These are phyloP conservation scores for Amphibalanus amphitrite DNA, from an alignment of 1,140 invertebrate genomes.

Conservation along the genomic window DNA sequence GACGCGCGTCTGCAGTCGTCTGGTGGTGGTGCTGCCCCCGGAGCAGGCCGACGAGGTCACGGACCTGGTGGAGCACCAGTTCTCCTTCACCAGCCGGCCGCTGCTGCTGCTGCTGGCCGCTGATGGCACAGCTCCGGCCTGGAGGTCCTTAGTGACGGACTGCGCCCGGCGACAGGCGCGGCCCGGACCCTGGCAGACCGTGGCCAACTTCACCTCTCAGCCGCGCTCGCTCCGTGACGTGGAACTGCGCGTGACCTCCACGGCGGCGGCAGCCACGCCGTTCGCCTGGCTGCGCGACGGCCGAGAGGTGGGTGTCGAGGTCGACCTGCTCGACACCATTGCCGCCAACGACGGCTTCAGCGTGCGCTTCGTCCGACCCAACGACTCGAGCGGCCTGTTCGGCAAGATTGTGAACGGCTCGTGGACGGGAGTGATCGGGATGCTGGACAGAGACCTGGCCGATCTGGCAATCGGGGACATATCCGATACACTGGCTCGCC, in stretches of 20 bases:
- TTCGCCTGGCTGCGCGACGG: background rate
- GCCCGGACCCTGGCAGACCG: background rate
- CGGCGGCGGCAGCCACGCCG: background rate
- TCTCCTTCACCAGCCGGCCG: background rate
- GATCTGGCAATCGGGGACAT: background rate
- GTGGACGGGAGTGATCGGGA: background rate
- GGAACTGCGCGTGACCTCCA: background rate
- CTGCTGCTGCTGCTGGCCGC: background rate
- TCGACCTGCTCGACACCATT: background rate
- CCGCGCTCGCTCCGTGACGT: background rate
- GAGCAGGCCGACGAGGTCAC: background rate
- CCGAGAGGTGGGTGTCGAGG: background rate
- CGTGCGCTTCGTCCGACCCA: background rate
- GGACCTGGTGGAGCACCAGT: background rate
- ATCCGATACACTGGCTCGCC: background rate
- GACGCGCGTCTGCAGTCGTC: background rate
- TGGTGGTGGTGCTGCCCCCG: background rate
- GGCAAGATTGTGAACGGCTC: background rate
- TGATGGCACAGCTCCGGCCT: background rate
- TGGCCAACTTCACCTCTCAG: background rate
- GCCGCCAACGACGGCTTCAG: background rate
- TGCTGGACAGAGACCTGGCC: background rate
- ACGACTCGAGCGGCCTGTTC: background rate
- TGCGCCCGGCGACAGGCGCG: background rate
- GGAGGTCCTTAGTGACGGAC: background rate